phyloP scores from a whole-genome alignment of 2,888 invertebrate genomes.

The Spicauda simplicius region DNA sequence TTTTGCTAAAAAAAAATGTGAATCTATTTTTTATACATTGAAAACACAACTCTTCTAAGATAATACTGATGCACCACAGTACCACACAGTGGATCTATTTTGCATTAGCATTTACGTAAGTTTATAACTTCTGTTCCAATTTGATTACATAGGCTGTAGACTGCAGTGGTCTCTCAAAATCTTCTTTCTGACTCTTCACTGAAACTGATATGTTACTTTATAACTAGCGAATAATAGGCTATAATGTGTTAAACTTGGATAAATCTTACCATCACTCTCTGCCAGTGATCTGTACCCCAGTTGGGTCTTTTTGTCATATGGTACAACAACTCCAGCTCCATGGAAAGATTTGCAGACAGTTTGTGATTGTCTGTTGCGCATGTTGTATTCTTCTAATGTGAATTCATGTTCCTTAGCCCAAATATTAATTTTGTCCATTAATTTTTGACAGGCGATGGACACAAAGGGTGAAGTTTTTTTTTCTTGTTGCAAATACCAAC shows the following conservation, averaged over 20 bases:
- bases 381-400: conserved; percentile 80
- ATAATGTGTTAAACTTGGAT: neutral
- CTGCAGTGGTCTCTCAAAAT: too few relatives aligned
- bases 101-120: too few relatives aligned
- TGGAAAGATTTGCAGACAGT: conserved; percentile 91
- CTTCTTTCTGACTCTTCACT: too few relatives aligned
- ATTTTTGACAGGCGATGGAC: conserved; percentile 82
- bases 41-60: too few relatives aligned
- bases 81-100: too few relatives aligned
- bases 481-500: conserved; percentile 81
- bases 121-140: too few relatives aligned
- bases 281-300: conserved; percentile 92
- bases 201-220: too few relatives aligned
- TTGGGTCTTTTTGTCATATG: conserved; percentile 91
- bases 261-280: conserved; percentile 85
- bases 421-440: conserved; percentile 86
- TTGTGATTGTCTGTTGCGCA: conserved; percentile 86
- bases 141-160: too few relatives aligned
- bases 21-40: too few relatives aligned
- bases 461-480: conserved; percentile 87
- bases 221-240: too few relatives aligned
- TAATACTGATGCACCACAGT: too few relatives aligned
- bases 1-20: conserved; percentile 75
- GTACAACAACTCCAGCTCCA: conserved; percentile 93
- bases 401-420: conserved; percentile 86